Evolutionary conservation across 64 coral and sea anemone genomes (phyloP), one percentile per base, ranked within the genome.

Genomic region (Montipora foliosa): DNA sequence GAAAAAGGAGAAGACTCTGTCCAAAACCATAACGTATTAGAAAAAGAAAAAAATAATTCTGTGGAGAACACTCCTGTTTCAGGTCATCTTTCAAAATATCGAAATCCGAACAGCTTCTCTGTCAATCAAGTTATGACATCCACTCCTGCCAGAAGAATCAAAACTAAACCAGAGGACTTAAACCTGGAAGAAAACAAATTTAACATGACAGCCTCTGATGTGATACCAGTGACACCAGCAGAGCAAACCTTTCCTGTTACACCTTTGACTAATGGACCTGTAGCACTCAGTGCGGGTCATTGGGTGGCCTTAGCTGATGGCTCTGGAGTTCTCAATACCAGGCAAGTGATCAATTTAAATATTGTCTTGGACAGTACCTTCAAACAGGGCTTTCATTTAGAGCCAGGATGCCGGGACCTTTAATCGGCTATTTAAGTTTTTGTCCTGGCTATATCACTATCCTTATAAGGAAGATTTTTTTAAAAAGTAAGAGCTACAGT

Each of bases 291-390:
- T 24, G 45, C 89, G 59, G 95, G 96, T 19, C 96, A 98, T 64
- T 98, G 96, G 96, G 91, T 98, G 50, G 78, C 96, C 58, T 67
- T 98, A 44, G 93, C 93, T 61, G 96, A 98, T 92, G 96, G 96
- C 8, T 95, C 93, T 66, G 96, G 96, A 14, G 73, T 95, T 53
- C 60, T 98, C 11, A 98, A 98, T 37, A 98, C 96, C 62, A 98
- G 96, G 96, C 83, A 76, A 61, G 82, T 77, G 22, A 69, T 80
- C 10, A 20, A 2, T 25, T 13, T 68, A 24, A 6, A 15, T 8
- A 14, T 44, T 85, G 5, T 16, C 5, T 29, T 17, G 5, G 53
- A 57, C 53, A 8, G 53, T 57, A 11, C 11, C 37, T 37, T 37
- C 37, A 2, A 37, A 37, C 37, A 37, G 37, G 37, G 37, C 37